Evolutionary conservation across 2,797 vertebrate genomes (phyloP).

Genomic region (Rhynchotus rufescens): DNA sequence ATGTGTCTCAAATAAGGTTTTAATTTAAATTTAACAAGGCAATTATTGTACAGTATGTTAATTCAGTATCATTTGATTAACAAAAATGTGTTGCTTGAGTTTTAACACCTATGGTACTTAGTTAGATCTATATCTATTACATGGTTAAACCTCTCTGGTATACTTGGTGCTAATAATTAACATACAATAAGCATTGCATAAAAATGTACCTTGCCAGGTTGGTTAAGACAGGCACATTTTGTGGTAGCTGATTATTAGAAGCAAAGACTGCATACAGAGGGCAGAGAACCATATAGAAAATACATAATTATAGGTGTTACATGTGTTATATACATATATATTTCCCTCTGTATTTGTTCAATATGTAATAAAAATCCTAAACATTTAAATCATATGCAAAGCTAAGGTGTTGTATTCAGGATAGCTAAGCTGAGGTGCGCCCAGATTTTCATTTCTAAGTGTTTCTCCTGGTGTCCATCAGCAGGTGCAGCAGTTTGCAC

Average conservation of each 20-base stretch:
- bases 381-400: neutral
- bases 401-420: neutral
- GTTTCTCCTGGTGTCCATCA: neutral
- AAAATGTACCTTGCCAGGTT: neutral
- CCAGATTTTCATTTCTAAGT: neutral
- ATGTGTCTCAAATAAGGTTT: constrained; percentile 65
- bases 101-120: neutral
- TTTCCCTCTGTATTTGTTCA: neutral
- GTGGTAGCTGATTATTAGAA: neutral
- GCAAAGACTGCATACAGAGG: too few relatives aligned
- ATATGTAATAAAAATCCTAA: neutral
- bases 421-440: neutral
- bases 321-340: neutral
- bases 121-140: neutral
- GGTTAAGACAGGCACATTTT: neutral
- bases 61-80: constrained; percentile 68
- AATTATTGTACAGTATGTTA: constrained; percentile 72
- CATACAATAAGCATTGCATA: neutral
- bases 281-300: neutral
- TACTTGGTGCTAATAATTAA: neutral
- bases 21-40: constrained; percentile 76
- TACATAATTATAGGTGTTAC: neutral
- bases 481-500: fast-evolving
- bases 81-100: constrained; percentile 30
- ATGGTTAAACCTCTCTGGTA: neutral